These are phyloP conservation scores for Eupelmus urozonus DNA, from an alignment of 2,888 invertebrate genomes.

Conservation along the genomic window DNA sequence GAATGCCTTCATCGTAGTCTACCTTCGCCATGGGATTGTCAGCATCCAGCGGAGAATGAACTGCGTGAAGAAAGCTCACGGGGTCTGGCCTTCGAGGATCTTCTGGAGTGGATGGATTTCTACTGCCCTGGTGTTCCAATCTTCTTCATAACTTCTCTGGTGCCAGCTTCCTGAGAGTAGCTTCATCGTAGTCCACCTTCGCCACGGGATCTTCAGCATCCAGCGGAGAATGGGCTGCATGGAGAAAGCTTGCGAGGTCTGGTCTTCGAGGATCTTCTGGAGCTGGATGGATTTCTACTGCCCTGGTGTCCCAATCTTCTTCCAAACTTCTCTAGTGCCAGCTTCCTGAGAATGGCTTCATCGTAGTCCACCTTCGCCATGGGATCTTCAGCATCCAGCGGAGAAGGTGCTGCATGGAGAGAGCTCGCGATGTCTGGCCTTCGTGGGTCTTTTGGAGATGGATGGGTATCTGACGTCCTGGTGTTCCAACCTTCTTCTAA, in stretches of 20 bases:
- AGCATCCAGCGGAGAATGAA: slow-evolving; percentile 57
- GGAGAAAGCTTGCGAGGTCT: slow-evolving; percentile 51
- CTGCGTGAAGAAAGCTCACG: slow-evolving; percentile 52
- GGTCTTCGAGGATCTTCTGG: slow-evolving; percentile 53
- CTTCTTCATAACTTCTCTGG: slow-evolving; percentile 30
- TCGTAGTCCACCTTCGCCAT: slow-evolving; percentile 39
- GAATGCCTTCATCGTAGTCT: slow-evolving; percentile 29
- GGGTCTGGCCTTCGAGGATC: slow-evolving; percentile 51
- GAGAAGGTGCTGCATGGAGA: slow-evolving; percentile 54
- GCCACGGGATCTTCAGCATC: slow-evolving; percentile 59
- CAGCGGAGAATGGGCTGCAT: slow-evolving; percentile 54
- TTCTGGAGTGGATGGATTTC: slow-evolving; percentile 46
- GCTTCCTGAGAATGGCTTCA: slow-evolving; percentile 41
- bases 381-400: slow-evolving; percentile 59
- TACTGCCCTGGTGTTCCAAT: too few species aligned
- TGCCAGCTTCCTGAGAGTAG: slow-evolving; percentile 45
- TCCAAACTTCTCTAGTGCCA: slow-evolving; percentile 37
- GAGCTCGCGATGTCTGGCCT: slow-evolving; percentile 50
- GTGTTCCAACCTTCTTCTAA: slow-evolving; percentile 12
- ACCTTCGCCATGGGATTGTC: slow-evolving; percentile 57
- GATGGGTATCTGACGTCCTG: slow-evolving; percentile 14
- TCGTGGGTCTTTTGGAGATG: slow-evolving; percentile 47
- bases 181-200: slow-evolving; percentile 42
- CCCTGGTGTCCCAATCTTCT: not conserved
- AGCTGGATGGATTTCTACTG: slow-evolving; percentile 21